Percentiles rank a stretch among this genome's conserved stretches.
Conservation (phyloP, 1,140 invertebrate genomes). For the Procambarus virginalis region DNA sequence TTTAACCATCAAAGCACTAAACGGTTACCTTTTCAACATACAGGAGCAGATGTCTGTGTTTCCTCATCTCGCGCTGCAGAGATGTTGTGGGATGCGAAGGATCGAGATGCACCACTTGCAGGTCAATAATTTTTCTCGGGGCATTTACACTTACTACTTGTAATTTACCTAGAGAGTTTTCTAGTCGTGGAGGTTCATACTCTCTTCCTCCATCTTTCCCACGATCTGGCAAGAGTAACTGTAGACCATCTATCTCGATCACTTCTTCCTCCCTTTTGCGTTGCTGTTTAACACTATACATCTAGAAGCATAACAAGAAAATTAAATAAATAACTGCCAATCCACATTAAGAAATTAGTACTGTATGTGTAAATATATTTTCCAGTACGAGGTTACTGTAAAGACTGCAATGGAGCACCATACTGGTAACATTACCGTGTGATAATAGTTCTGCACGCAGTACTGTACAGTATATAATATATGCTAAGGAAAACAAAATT, state of each 20-base stretch:
- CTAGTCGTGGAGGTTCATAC: constrained; percentile 89
- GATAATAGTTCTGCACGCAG: too few species aligned
- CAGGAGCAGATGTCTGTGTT: constrained; percentile 65
- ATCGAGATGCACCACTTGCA: constrained; percentile 81
- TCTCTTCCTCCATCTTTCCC: constrained; percentile 60
- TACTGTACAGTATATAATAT: too few species aligned
- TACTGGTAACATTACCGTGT: too few species aligned
- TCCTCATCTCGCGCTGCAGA: constrained; percentile 65
- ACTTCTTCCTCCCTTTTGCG: constrained; percentile 60
- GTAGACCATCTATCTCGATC: constrained; percentile 60
- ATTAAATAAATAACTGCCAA: not conserved
- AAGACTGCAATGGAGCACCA: too few species aligned
- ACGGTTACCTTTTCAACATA: constrained; percentile 61
- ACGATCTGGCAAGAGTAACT: constrained; percentile 57
- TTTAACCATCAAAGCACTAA: not conserved
- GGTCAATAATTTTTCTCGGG: constrained; percentile 93
- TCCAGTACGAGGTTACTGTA: too few species aligned
- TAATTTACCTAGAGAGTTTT: constrained; percentile 92
- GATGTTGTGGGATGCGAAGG: constrained; percentile 64
- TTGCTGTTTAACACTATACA: constrained; percentile 81
- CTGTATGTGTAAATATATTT: too few species aligned
- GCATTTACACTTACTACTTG: constrained; percentile 82
- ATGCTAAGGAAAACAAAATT: too few species aligned
- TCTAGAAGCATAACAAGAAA: constrained; percentile 78
- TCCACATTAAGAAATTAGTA: too few species aligned